Evolutionary conservation across 2,888 invertebrate species (phyloP).

Genomic region (Amorpha juglandis): DNA sequence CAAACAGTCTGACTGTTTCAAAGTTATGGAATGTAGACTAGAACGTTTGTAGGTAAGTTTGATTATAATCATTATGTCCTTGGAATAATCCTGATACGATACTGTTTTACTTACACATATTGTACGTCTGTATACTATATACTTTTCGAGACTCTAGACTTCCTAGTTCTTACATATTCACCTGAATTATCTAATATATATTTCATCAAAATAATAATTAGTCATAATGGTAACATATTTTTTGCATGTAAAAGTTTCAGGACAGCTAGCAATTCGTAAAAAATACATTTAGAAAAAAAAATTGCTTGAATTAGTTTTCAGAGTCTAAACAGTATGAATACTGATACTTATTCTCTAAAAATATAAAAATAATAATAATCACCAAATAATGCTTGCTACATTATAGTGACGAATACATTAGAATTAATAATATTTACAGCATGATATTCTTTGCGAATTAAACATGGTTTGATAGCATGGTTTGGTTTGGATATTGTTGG

Average conservation of each 20-base stretch:
- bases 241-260: neutral
- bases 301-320: neutral
- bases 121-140: no score
- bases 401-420: neutral
- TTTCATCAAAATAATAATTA: no score
- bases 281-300: neutral
- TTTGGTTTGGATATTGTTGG: conserved; percentile 23
- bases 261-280: neutral
- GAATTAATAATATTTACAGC: conserved; percentile 31
- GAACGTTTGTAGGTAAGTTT: neutral
- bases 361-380: neutral
- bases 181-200: neutral
- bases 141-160: neutral
- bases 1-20: neutral
- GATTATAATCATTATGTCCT: neutral
- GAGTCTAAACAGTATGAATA: neutral
- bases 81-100: neutral
- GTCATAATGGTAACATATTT: neutral
- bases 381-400: conserved; percentile 16
- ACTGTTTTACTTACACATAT: neutral
- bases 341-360: neutral
- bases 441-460: conserved; percentile 35
- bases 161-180: neutral
- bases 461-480: conserved; percentile 42
- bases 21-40: neutral